These are phyloP conservation scores for Condylura cristata DNA, from an alignment of 2,113 vertebrate species.

Conservation along the genomic window DNA sequence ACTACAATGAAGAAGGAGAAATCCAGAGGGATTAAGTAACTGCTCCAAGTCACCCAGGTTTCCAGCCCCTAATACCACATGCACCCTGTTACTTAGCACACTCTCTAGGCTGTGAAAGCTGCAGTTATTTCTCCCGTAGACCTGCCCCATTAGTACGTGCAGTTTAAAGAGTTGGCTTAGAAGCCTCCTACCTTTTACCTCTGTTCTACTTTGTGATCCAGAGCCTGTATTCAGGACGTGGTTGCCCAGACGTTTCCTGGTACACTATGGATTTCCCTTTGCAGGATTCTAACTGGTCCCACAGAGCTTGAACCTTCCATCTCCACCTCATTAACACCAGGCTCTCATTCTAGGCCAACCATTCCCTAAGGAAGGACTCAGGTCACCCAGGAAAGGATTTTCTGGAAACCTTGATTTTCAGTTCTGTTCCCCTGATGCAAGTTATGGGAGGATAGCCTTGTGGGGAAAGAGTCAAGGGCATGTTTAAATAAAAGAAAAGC, in stretches of 20 bases:
- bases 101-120: neutral
- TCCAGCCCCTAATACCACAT: neutral
- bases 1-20: neutral
- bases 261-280: neutral
- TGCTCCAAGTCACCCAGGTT: neutral
- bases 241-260: neutral
- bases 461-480: neutral
- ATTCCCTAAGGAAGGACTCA: neutral
- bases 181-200: neutral
- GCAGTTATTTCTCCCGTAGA: neutral
- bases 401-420: neutral
- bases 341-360: neutral
- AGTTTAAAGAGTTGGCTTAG: neutral
- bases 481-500: constrained; percentile 54
- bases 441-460: neutral
- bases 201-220: neutral
- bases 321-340: constrained; percentile 22
- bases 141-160: neutral
- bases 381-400: neutral
- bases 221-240: neutral
- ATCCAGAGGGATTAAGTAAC: neutral
- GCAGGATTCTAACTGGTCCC: constrained; percentile 26
- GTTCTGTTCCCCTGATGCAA: neutral
- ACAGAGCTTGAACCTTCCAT: neutral
- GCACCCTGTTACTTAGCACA: neutral